A percentile compares a stretch with the other conserved stretches of the same genome.
Evolutionary conservation across 1,140 invertebrate species (phyloP).

Genomic region (Drosophila rhopaloa): DNA sequence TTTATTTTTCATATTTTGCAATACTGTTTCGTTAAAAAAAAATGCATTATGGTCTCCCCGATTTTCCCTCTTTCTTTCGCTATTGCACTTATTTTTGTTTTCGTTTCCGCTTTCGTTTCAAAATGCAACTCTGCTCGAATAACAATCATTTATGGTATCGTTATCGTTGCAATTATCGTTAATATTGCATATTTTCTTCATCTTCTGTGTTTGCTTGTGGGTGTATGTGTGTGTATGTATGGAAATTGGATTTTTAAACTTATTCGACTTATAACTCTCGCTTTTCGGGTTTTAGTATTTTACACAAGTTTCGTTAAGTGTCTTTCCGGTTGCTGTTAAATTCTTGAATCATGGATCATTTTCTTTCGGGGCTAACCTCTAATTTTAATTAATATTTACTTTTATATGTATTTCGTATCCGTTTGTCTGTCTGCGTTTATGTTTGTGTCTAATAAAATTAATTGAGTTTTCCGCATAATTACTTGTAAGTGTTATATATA

Average conservation of each 20-base stretch:
- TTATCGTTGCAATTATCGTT: conserved; percentile 16
- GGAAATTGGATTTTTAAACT: conserved; percentile 20
- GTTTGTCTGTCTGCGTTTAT: conserved; percentile 18
- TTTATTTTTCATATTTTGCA: conserved; percentile 41
- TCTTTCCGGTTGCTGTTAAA: conserved; percentile 48
- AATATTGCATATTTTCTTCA: conserved; percentile 6
- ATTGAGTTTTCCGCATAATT: conserved; percentile 52
- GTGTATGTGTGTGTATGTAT: conserved; percentile 7
- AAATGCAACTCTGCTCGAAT: conserved; percentile 9
- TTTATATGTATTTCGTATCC: conserved; percentile 48
- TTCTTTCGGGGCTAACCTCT: conserved; percentile 41
- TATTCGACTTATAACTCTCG: conserved; percentile 39
- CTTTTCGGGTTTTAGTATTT: conserved; percentile 36
- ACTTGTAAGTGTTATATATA: conserved; percentile 52
- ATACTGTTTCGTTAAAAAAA: conserved; percentile 62
- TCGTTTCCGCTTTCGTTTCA: conserved; percentile 6
- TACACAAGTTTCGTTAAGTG: conserved; percentile 49
- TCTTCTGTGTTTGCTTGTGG: not conserved
- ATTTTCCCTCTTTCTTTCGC: not conserved
- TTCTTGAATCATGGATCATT: conserved; percentile 38
- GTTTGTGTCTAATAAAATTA: conserved; percentile 47
- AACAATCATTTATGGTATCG: conserved; percentile 16
- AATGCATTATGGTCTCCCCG: conserved; percentile 38
- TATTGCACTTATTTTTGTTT: conserved; percentile 17
- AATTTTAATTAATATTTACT: conserved; percentile 45